Evolutionary conservation across 37 sponge, comb jelly and placozoan species (phyloP).

Genomic region (Theonella swinhoei): DNA sequence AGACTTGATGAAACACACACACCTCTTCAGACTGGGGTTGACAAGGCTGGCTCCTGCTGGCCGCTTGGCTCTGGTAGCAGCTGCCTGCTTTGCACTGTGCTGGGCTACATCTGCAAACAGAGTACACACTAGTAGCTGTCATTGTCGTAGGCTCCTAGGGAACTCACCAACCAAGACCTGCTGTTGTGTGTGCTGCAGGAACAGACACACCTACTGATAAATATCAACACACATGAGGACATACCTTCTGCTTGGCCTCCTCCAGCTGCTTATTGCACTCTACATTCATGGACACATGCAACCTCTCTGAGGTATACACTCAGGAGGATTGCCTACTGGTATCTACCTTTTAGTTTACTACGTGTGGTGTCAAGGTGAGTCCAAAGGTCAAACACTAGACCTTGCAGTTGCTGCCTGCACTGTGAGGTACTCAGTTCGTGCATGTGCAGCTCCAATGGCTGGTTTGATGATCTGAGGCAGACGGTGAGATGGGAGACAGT

Average conservation of each 20-base stretch:
- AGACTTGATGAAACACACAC: neutral
- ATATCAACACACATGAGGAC: no score
- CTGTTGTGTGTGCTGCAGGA: no score
- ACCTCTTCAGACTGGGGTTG: slow-evolving; percentile 67
- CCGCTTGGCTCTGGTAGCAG: slow-evolving; percentile 19
- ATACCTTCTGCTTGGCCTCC: no score
- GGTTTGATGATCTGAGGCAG: neutral
- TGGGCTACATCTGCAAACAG: neutral
- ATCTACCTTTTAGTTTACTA: slow-evolving; percentile 37
- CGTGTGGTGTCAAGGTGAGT: neutral
- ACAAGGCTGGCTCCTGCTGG: slow-evolving; percentile 56
- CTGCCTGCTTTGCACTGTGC: neutral
- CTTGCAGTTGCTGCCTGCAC: slow-evolving; percentile 14
- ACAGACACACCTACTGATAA: no score
- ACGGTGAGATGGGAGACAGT: neutral
- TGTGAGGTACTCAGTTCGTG: slow-evolving; percentile 31
- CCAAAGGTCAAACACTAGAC: slow-evolving; percentile 35
- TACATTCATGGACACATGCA: no score
- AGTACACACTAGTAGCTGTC: no score
- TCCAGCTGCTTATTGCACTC: no score
- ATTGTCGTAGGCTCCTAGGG: no score
- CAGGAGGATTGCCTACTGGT: no score
- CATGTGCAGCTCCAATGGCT: slow-evolving; percentile 36
- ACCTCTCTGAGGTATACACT: no score
- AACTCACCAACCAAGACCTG: neutral